Evolutionary conservation across 2,888 invertebrate species (phyloP).

Genomic region (Diplolepis rosae): DNA sequence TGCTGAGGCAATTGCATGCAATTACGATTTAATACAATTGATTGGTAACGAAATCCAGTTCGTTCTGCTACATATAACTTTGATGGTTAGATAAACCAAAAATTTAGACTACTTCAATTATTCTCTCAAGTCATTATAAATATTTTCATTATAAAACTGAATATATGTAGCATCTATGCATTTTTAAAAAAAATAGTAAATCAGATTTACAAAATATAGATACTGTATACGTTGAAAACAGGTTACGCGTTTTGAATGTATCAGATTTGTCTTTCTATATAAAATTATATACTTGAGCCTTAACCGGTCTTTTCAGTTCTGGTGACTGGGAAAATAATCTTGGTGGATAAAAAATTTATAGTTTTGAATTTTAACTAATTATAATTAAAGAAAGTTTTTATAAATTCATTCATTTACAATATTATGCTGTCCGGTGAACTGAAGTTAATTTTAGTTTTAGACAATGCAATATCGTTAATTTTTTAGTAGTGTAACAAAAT

Average conservation of each 20-base stretch:
- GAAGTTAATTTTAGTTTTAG: neutral
- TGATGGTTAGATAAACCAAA: neutral
- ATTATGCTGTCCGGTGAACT: too few relatives aligned
- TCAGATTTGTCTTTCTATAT: slow-evolving; percentile 4
- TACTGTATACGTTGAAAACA: slow-evolving; percentile 17
- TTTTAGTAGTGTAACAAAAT: neutral
- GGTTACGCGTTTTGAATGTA: slow-evolving; percentile 6
- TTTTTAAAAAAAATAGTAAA: neutral
- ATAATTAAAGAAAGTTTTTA: neutral
- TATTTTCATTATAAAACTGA: neutral
- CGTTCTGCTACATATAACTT: neutral
- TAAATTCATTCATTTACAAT: too few relatives aligned
- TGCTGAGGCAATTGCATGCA: neutral
- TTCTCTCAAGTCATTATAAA: neutral
- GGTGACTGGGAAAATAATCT: neutral
- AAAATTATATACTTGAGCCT: neutral
- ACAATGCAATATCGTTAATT: too few relatives aligned
- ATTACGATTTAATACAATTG: neutral
- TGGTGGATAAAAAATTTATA: neutral
- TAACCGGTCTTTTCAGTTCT: slow-evolving; percentile 21
- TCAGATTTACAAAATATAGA: neutral
- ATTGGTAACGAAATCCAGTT: neutral
- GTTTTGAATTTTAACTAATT: neutral
- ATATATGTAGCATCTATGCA: neutral
- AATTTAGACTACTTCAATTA: neutral